Base-by-base conservation (phyloP, 1,140 invertebrate species). In the Zaprionus taronus region DNA sequence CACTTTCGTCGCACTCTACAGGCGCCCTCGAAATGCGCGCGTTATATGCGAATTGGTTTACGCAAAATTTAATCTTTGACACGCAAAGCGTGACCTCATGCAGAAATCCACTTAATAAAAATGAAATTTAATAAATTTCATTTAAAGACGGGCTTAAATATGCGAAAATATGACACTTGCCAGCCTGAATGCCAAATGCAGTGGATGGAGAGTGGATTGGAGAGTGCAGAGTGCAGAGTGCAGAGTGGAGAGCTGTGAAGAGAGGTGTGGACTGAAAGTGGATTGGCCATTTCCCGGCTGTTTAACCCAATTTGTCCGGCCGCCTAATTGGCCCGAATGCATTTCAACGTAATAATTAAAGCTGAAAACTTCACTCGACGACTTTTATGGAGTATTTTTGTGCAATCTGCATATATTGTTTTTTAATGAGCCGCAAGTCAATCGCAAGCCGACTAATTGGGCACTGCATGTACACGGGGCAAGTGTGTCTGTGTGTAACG, bases 341-440 rank as follows among this genome's bases (percentile, higher is more conserved):
- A 83, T 79, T 79, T 78, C 74, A 60, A 51, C 69, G 81, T 81
- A 70, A 84, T 90, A 90, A 90, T 89, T 89, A 90, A 87, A 73
- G 60, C 69, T 77, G 70, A 73, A 77, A 82, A 77, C 74, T 70
- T 57, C n/a, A 56, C 15, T 34, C 55, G 38, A 36, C 53, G 36
- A 77, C 41, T 58, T 60, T 53, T 24, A 17, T 67, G 67, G 49
- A 62, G 63, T 74, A 76, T 72, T 76, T 77, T 61, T 82, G 66
- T 77, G 81, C 73, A 90, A 90, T 90, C 76, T 82, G 77, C 89
- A 90, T 90, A 90, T 90, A 90, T 90, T 90, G 85, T 90, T 90
- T 90, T 90, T 90, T 91, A 90, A 90, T 90, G 85, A 90, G 85
- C 85, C 85, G 85, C 85, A 85, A 89, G 85, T 89, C 85, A 89